Evolutionary conservation across 2,113 vertebrate species (phyloP).

Genomic region (Cricetomys ansorgei): DNA sequence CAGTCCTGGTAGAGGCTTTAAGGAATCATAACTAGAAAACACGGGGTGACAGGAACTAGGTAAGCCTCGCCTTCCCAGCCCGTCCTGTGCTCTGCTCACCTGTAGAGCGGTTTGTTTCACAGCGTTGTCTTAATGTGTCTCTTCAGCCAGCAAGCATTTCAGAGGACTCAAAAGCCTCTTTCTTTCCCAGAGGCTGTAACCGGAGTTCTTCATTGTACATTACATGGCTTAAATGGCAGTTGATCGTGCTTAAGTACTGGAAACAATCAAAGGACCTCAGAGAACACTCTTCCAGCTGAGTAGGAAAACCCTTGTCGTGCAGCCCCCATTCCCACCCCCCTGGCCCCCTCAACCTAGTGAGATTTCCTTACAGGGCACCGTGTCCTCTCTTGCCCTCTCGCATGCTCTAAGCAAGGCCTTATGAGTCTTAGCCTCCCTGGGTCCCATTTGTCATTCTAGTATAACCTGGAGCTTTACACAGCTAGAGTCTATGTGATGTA

Average conservation of each 20-base stretch:
- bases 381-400: background rate
- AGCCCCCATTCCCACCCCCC: background rate
- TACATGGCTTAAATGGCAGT: constrained; percentile 43
- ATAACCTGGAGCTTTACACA: background rate
- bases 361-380: background rate
- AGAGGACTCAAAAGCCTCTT: constrained; percentile 38
- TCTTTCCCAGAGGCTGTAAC: constrained; percentile 58
- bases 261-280: constrained; percentile 61
- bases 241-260: constrained; percentile 51
- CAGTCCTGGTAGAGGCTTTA: background rate
- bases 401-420: background rate
- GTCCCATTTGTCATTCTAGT: background rate
- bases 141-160: background rate
- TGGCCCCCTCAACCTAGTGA: background rate
- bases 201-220: background rate
- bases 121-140: background rate
- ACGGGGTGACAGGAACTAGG: background rate
- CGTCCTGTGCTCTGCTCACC: background rate
- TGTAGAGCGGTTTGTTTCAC: background rate
- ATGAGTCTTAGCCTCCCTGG: background rate
- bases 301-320: constrained; percentile 51
- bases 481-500: background rate
- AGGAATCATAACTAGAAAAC: constrained; percentile 24
- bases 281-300: background rate
- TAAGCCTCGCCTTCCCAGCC: background rate